Evolutionary conservation across 2,888 invertebrate species (phyloP), one percentile per base, ranked within the genome.

Genomic region (Yponomeuta cagnagella): DNA sequence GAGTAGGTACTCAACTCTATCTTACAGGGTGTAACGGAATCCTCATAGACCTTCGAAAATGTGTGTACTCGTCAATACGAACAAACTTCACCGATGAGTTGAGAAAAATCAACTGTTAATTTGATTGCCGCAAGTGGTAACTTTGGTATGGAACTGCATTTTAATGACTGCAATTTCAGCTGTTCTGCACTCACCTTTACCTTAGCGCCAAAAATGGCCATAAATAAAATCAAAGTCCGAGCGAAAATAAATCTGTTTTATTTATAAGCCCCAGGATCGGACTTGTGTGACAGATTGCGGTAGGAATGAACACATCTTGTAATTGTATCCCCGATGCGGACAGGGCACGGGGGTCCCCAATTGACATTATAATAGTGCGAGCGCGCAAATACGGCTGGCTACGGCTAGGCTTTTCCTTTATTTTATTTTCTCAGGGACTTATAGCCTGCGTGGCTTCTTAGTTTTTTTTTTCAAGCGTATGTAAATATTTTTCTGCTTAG

Each of bases 271-370:
- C 75, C 80, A 78, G 78, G 74, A 74, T 74, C 74, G 75, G 72
- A 74, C 75, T 75, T 75, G 76, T 74, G 80, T 82, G 90, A 91
- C 90, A 88, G 89, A 91, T 90, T 89, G 88, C 77, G 75, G 79
- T 75, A 74, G 82, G 82, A 70, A 89, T 90, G 88, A 89, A 89
- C 89, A 89, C 88, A 85, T 90, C 87, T 85, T 83, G 89, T 90
- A 89, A 88, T 86, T 82, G 86, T 87, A 88, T 85, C 87, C 86
- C 77, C 75, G 77, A 75, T 30, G 52, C 67, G 64, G 23, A n/a
- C 33, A 23, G n/a, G 69, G 58, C 77, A 79, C 73, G 86, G 85
- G 77, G 87, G 86, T 86, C 83, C 80, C 78, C 76, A 85, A 87
- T 87, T 89, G 89, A 90, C 90, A 81, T 80, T 87, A 89, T 90